phyloP scores from a whole-genome alignment of 1,140 invertebrate species.

The Nautilus pompilius region DNA sequence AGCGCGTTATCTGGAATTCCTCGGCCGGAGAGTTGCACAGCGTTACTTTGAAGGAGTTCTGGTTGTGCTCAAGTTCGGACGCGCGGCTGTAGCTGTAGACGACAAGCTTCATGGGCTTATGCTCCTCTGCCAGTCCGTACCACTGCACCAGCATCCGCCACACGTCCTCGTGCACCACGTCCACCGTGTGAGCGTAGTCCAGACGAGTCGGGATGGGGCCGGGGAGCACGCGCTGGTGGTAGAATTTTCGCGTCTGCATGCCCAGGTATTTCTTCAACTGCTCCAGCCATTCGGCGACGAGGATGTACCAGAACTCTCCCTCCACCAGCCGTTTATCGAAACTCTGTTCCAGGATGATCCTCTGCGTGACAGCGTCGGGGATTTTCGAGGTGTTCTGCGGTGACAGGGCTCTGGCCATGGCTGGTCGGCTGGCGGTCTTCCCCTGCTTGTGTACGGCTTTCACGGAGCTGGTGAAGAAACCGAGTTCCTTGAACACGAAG shows the following conservation, averaged over 20 bases:
- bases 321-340: conserved; percentile 38
- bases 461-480: conserved; percentile 7
- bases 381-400: too few relatives aligned
- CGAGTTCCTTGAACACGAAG: conserved; percentile 4
- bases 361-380: conserved; percentile 40
- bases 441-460: conserved; percentile 1
- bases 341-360: conserved; percentile 36
- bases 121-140: conserved; percentile 47
- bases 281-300: conserved; percentile 48
- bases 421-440: conserved; percentile 12
- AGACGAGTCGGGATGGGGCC: conserved; percentile 40
- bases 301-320: conserved; percentile 49
- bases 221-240: conserved; percentile 36
- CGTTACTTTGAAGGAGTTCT: conserved; percentile 48
- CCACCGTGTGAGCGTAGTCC: conserved; percentile 47
- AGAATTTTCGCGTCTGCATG: conserved; percentile 36
- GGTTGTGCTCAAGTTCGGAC: conserved; percentile 46
- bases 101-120: conserved; percentile 44
- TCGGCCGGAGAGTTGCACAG: conserved; percentile 32
- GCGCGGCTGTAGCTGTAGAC: conserved; percentile 42
- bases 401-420: too few relatives aligned
- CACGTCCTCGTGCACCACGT: conserved; percentile 47
- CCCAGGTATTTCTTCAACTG: conserved; percentile 45
- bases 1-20: conserved; percentile 47
- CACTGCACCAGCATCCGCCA: conserved; percentile 46